A percentile compares a stretch with the other conserved stretches of the same genome.
phyloP scores from a whole-genome alignment of 2,888 invertebrate species.

The Athrips mouffetella region DNA sequence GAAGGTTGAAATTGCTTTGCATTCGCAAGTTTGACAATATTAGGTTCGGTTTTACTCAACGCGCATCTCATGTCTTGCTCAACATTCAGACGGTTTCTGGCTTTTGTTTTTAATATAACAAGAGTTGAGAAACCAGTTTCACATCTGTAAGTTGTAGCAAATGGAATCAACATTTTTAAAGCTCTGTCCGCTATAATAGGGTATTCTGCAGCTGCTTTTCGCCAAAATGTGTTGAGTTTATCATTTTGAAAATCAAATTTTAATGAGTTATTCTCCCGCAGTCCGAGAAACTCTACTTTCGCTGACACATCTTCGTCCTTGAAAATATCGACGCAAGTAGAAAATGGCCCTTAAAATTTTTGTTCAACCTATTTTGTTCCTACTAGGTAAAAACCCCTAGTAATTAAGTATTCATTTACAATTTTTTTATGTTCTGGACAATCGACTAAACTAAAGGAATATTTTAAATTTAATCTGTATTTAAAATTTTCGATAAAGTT shows the following conservation, averaged over 20 bases:
- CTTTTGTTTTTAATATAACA: constrained; percentile 1
- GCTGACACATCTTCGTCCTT: constrained; percentile 4
- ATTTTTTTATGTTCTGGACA: too few relatives aligned
- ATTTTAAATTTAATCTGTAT: too few relatives aligned
- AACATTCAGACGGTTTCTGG: neutral
- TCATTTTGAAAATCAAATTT: constrained; percentile 5
- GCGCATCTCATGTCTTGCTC: constrained; percentile 6
- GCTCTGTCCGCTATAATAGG: too few relatives aligned
- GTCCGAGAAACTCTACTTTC: neutral
- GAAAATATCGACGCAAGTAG: constrained; percentile 6
- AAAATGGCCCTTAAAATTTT: constrained; percentile 3
- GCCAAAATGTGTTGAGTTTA: constrained; percentile 4
- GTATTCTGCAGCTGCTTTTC: neutral
- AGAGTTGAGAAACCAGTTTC: constrained; percentile 11
- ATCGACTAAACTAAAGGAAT: too few relatives aligned
- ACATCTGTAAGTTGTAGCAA: constrained; percentile 12
- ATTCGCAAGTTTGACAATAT: too few relatives aligned
- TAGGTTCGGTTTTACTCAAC: constrained; percentile 7
- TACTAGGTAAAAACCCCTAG: too few relatives aligned
- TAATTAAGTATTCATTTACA: too few relatives aligned
- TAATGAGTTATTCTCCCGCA: neutral
- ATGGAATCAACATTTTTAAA: neutral
- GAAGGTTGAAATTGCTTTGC: constrained; percentile 3
- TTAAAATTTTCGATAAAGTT: too few relatives aligned
- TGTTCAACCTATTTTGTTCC: too few relatives aligned